These are phyloP conservation scores for Heteromormyrus szaboi DNA, from an alignment of 2,797 vertebrate genomes.

Conservation along the genomic window DNA sequence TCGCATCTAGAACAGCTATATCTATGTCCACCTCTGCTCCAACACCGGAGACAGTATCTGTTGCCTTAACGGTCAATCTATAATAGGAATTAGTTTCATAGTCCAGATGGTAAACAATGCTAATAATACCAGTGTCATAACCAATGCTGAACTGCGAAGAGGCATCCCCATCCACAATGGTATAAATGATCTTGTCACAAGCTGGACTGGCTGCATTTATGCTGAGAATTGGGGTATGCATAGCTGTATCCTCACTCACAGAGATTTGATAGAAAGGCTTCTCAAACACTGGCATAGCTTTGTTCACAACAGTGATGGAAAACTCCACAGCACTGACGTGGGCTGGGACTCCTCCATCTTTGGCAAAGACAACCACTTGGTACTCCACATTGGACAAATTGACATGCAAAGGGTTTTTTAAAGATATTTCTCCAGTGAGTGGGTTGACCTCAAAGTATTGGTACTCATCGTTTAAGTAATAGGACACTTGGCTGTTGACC, in stretches of 20 bases:
- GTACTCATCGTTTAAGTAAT: constrained; percentile 76
- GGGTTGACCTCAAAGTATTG: constrained; percentile 75
- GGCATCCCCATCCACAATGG: constrained; percentile 80
- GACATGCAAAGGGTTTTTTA: constrained; percentile 74
- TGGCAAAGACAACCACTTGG: constrained; percentile 73
- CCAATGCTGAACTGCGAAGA: constrained; percentile 82
- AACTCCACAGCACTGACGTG: constrained; percentile 77
- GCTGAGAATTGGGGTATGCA: constrained; percentile 74
- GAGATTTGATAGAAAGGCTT: constrained; percentile 88
- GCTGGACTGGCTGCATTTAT: constrained; percentile 86
- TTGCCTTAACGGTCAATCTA: constrained; percentile 79
- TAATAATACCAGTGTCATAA: constrained; percentile 84
- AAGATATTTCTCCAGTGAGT: constrained; percentile 72
- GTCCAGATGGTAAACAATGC: constrained; percentile 76
- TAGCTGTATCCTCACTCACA: constrained; percentile 73
- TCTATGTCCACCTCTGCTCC: constrained; percentile 88
- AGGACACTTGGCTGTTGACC: constrained; percentile 76
- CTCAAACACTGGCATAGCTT: constrained; percentile 95
- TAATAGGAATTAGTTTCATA: constrained; percentile 83
- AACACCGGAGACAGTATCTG: constrained; percentile 78
- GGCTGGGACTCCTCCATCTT: constrained; percentile 74
- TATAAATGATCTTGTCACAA: constrained; percentile 83
- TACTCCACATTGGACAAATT: constrained; percentile 82
- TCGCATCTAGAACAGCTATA: constrained; percentile 83
- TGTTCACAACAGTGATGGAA: constrained; percentile 82